phyloP scores from a whole-genome alignment of 2,797 vertebrate genomes.

The Megaceryle alcyon region DNA sequence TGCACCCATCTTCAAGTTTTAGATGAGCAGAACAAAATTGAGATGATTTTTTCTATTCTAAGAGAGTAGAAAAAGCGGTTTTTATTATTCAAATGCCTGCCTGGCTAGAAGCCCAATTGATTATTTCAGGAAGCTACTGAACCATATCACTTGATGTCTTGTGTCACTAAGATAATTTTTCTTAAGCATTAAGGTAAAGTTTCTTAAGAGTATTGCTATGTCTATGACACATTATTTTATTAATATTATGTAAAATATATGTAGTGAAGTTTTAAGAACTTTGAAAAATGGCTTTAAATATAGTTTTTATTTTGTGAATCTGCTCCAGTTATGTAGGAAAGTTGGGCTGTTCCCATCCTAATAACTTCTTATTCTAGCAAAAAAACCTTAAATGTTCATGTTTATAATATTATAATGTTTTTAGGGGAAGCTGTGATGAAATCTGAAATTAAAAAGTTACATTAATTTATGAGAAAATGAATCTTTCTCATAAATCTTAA shows the following conservation, averaged over 20 bases:
- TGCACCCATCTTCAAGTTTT: background rate
- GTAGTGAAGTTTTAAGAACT: background rate
- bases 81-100: background rate
- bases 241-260: background rate
- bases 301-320: background rate
- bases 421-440: background rate
- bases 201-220: background rate
- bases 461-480: background rate
- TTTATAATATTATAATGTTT: background rate
- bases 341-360: background rate
- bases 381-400: background rate
- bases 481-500: background rate
- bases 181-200: background rate
- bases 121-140: constrained; percentile 30
- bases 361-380: background rate
- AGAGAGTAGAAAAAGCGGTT: background rate
- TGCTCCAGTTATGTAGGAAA: background rate
- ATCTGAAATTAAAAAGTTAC: background rate
- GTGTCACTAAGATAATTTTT: background rate
- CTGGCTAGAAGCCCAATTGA: background rate
- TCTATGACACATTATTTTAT: background rate
- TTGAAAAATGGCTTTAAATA: background rate
- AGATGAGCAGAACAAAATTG: background rate
- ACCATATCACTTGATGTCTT: background rate
- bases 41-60: background rate